phyloP scores from a whole-genome alignment of 2,888 invertebrate species.

The Nephrotoma guestfalica region DNA sequence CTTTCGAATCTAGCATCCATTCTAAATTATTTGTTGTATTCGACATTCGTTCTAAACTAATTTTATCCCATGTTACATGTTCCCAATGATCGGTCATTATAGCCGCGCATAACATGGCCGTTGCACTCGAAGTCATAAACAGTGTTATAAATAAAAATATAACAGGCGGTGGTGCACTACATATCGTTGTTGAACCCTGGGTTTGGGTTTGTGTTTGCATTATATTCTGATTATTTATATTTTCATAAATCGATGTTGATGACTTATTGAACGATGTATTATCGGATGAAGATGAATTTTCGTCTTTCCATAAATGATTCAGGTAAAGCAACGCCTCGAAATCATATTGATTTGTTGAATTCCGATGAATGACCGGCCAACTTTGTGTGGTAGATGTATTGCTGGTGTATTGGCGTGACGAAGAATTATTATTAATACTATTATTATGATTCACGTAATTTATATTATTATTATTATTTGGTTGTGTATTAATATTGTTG shows the following conservation, averaged over 20 bases:
- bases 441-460: background rate
- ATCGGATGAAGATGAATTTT: slow-evolving; percentile 12
- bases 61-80: slow-evolving; percentile 66
- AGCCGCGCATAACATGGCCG: slow-evolving; percentile 67
- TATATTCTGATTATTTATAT: slow-evolving; percentile 17
- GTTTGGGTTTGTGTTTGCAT: slow-evolving; percentile 20
- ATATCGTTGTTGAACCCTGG: slow-evolving; percentile 25
- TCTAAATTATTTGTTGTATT: slow-evolving; percentile 41
- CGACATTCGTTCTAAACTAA: slow-evolving; percentile 27
- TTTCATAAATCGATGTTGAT: slow-evolving; percentile 14
- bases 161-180: slow-evolving; percentile 29
- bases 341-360: slow-evolving; percentile 29
- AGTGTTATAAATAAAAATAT: slow-evolving; percentile 35
- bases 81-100: slow-evolving; percentile 90
- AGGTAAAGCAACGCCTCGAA: slow-evolving; percentile 27
- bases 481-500: background rate
- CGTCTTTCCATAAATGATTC: slow-evolving; percentile 15
- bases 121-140: slow-evolving; percentile 58
- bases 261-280: slow-evolving; percentile 11
- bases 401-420: slow-evolving; percentile 20
- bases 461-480: background rate
- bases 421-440: background rate
- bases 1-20: slow-evolving; percentile 64
- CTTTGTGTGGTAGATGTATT: slow-evolving; percentile 31
- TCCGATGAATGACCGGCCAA: slow-evolving; percentile 33